A percentile compares a stretch with the other conserved stretches of the same genome.
Conservation (phyloP, 2,888 invertebrate genomes). For the Cephus sareptanus region DNA sequence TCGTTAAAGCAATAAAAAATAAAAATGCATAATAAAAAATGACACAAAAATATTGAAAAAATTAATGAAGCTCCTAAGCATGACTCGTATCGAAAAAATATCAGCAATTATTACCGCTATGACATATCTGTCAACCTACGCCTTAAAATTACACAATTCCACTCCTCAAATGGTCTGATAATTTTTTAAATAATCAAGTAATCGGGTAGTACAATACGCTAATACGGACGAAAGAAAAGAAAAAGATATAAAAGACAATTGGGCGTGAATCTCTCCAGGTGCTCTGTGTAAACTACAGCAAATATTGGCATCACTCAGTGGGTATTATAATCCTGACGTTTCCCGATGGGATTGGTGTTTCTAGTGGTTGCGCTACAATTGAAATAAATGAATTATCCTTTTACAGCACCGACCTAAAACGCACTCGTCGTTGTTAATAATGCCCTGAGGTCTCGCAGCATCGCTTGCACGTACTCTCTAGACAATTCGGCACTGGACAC, state of each 20-base stretch:
- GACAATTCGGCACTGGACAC: slow-evolving; percentile 17
- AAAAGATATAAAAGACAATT: neutral
- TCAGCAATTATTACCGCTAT: neutral
- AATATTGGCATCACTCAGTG: slow-evolving; percentile 8
- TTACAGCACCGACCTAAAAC: slow-evolving; percentile 13
- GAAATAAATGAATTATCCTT: neutral
- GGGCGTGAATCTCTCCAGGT: neutral
- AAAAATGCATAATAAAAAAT: slow-evolving; percentile 12
- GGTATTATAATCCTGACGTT: slow-evolving; percentile 21
- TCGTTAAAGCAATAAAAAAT: slow-evolving; percentile 4
- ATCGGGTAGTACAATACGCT: neutral
- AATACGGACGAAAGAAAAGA: neutral
- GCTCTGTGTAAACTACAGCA: slow-evolving; percentile 1
- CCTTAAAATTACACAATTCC: neutral
- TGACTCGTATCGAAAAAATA: neutral
- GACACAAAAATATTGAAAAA: neutral
- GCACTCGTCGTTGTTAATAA: slow-evolving; percentile 7
- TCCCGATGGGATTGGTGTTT: slow-evolving; percentile 14
- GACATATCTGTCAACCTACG: neutral
- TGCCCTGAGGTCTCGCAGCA: slow-evolving; percentile 19
- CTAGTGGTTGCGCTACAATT: neutral
- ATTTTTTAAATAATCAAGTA: neutral
- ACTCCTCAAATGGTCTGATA: neutral
- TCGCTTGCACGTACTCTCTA: slow-evolving; percentile 19
- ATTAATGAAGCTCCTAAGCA: neutral